Percentiles rank a stretch among this genome's conserved stretches.
phyloP scores from a whole-genome alignment of 2,113 vertebrate genomes.

The Sialia sialis region DNA sequence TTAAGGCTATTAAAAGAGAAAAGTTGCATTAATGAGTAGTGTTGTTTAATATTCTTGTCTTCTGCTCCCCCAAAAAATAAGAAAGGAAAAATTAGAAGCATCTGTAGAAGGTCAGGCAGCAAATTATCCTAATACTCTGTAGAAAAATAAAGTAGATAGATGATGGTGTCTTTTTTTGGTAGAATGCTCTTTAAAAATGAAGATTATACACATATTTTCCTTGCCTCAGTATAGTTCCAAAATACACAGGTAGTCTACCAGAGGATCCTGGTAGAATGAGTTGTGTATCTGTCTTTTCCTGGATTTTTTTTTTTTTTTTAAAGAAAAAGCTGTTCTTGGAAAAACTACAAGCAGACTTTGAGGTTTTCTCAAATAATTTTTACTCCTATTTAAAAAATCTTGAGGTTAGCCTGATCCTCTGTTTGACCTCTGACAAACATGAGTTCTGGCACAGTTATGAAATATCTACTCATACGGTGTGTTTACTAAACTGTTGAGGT shows the following conservation, averaged over 20 bases:
- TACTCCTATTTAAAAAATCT: neutral
- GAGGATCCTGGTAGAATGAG: neutral
- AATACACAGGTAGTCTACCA: neutral
- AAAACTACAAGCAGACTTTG: neutral
- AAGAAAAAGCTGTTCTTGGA: neutral
- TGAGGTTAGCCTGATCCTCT: conserved; percentile 26
- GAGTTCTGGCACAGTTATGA: conserved; percentile 24
- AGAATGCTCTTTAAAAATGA: neutral
- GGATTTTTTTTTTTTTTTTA: no score
- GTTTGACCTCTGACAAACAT: conserved; percentile 42
- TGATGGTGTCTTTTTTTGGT: neutral
- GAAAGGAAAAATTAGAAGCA: neutral
- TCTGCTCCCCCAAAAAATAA: neutral
- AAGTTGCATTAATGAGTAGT: neutral
- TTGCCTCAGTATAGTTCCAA: neutral
- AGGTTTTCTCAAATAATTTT: conserved; percentile 6
- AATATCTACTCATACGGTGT: conserved; percentile 36
- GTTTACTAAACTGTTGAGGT: conserved; percentile 26
- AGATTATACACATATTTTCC: neutral
- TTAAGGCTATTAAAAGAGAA: neutral
- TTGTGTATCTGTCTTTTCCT: neutral
- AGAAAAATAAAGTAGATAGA: neutral
- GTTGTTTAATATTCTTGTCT: neutral
- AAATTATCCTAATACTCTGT: neutral
- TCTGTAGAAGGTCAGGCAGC: neutral